These are phyloP conservation scores for Apamea sordens DNA, from an alignment of 2,888 invertebrate genomes.

Conservation along the genomic window DNA sequence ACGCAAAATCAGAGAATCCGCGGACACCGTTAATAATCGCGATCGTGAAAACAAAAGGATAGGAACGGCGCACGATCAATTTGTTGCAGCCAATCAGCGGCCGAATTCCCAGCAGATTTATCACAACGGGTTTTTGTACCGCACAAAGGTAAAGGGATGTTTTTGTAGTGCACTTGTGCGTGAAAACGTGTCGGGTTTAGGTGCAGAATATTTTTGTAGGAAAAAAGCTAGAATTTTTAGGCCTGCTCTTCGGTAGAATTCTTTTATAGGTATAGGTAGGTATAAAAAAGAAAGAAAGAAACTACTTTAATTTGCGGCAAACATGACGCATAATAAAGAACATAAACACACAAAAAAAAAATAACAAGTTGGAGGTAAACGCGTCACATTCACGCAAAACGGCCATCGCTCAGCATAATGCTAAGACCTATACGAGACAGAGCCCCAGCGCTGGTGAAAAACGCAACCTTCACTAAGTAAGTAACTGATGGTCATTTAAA, in stretches of 20 bases:
- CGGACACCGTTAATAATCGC: conserved; percentile 47
- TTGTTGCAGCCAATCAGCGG: conserved; percentile 65
- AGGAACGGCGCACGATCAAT: conserved; percentile 46
- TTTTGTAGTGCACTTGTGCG: conserved; percentile 27
- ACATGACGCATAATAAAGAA: too few species aligned
- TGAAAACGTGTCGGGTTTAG: conserved; percentile 1
- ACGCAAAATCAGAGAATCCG: conserved; percentile 38
- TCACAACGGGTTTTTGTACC: conserved; percentile 41
- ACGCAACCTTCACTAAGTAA: too few species aligned
- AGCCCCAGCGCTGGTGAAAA: too few species aligned
- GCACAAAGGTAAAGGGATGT: conserved; percentile 37
- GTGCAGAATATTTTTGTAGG: conserved; percentile 3
- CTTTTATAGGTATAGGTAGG: too few species aligned
- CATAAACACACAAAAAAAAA: too few species aligned
- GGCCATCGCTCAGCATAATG: too few species aligned
- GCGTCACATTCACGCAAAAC: too few species aligned
- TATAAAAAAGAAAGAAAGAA: too few species aligned
- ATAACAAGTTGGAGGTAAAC: too few species aligned
- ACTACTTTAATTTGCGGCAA: too few species aligned
- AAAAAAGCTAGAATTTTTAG: neutral
- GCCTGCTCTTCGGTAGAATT: neutral
- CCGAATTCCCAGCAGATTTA: conserved; percentile 60
- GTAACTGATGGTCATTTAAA: too few species aligned
- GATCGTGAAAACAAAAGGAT: conserved; percentile 56
- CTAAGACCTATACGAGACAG: too few species aligned